Percentiles rank a stretch among this genome's conserved stretches.
Evolutionary conservation across 64 coral and sea anemone species (phyloP).

Genomic region (Montipora cactus): DNA sequence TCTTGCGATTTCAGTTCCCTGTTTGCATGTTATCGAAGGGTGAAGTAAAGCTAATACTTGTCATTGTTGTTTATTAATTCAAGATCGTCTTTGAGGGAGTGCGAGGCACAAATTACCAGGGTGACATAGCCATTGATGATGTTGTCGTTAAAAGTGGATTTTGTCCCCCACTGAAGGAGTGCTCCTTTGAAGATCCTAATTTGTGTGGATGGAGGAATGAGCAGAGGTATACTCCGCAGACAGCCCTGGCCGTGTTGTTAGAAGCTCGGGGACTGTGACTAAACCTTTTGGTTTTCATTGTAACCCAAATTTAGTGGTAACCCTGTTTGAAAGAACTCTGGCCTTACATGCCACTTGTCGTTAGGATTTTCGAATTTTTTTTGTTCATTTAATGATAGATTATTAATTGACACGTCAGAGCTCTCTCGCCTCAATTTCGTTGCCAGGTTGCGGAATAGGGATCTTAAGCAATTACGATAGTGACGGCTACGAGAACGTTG

Average conservation of each 20-base stretch:
- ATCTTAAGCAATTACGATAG: no score
- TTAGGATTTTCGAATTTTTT: no score
- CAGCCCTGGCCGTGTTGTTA: not conserved
- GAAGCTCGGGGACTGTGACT: not conserved
- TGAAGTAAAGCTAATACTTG: not conserved
- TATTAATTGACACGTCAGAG: not conserved
- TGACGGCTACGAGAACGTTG: no score
- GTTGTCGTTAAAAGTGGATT: conserved; percentile 43
- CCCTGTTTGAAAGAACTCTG: no score
- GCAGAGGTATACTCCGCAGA: conserved; percentile 25
- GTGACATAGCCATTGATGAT: conserved; percentile 88
- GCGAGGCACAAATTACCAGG: conserved; percentile 67
- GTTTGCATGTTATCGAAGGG: no score
- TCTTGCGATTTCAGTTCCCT: no score
- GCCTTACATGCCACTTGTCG: no score
- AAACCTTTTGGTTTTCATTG: no score
- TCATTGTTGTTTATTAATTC: not conserved
- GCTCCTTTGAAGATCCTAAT: conserved; percentile 75
- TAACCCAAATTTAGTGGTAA: no score
- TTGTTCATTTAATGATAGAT: no score
- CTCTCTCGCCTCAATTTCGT: not conserved
- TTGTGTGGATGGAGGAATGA: conserved; percentile 89
- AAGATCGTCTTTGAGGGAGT: conserved; percentile 86
- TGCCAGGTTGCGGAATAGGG: no score
- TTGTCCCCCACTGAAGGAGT: conserved; percentile 83